A percentile compares a stretch with the other conserved stretches of the same genome.
These are phyloP conservation scores for Gari tellinella DNA, from an alignment of 2,888 invertebrate genomes.

Conservation along the genomic window DNA sequence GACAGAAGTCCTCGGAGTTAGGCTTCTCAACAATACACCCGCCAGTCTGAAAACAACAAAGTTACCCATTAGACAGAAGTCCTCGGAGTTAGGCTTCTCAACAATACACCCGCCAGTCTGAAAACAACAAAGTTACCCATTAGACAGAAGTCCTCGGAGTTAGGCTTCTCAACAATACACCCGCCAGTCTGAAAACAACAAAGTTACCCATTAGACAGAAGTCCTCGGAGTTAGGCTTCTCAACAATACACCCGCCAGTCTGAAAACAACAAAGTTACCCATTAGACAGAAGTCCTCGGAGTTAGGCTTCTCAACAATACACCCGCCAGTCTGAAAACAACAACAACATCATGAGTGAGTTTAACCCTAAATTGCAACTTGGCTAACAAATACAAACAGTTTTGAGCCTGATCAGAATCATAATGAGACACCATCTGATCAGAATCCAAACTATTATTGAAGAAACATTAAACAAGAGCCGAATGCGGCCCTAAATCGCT, in stretches of 20 bases:
- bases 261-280: conserved; percentile 85
- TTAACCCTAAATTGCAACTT: too few relatives aligned
- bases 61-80: conserved; percentile 90
- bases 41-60: too few relatives aligned
- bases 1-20: too few relatives aligned
- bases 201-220: conserved; percentile 89
- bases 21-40: too few relatives aligned
- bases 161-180: conserved; percentile 67
- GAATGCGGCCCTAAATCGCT: too few relatives aligned
- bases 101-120: conserved; percentile 71
- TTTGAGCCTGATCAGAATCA: too few relatives aligned
- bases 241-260: conserved; percentile 69
- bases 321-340: conserved; percentile 67
- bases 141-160: conserved; percentile 90
- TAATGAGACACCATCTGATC: too few relatives aligned
- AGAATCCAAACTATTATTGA: too few relatives aligned
- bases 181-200: conserved; percentile 71
- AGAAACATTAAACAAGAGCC: too few relatives aligned
- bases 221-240: conserved; percentile 86
- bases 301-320: conserved; percentile 65
- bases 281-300: conserved; percentile 92
- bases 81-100: conserved; percentile 86
- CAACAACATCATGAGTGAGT: too few relatives aligned
- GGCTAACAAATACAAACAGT: too few relatives aligned
- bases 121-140: conserved; percentile 88